Percentiles rank a stretch among this genome's conserved stretches.
Conservation (phyloP, 2,113 vertebrate genomes). For the Oreochromis aureus region DNA sequence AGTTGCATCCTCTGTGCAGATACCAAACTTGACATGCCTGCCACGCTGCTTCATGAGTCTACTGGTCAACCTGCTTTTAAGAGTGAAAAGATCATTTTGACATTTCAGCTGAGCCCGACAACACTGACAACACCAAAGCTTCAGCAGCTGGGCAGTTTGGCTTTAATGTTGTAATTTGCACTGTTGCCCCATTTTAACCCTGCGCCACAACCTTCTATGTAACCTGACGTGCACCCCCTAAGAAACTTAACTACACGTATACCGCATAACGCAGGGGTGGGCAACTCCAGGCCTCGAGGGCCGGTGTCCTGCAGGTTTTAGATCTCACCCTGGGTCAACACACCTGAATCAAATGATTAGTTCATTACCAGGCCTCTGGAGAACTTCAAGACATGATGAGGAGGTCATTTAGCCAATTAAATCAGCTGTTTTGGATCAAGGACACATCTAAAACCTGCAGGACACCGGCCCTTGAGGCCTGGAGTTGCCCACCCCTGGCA, state of each 20-base stretch:
- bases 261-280: not conserved
- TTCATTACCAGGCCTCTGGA: not conserved
- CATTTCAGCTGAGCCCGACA: not conserved
- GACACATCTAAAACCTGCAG: not conserved
- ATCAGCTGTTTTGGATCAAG: not conserved
- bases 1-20: not conserved
- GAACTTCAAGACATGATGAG: not conserved
- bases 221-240: not conserved
- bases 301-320: not conserved
- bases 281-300: not conserved
- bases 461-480: not conserved
- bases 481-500: not conserved
- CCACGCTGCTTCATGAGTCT: not conserved
- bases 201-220: not conserved
- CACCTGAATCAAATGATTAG: not conserved
- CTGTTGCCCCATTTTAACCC: not conserved
- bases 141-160: not conserved
- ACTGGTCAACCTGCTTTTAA: not conserved
- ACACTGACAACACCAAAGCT: not conserved
- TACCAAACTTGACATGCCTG: not conserved
- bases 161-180: not conserved
- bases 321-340: not conserved
- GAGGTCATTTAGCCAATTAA: not conserved
- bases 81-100: not conserved
- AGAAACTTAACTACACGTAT: not conserved